These are phyloP conservation scores for Euglossa dilemma DNA, from an alignment of 1,140 invertebrate genomes.

Conservation along the genomic window DNA sequence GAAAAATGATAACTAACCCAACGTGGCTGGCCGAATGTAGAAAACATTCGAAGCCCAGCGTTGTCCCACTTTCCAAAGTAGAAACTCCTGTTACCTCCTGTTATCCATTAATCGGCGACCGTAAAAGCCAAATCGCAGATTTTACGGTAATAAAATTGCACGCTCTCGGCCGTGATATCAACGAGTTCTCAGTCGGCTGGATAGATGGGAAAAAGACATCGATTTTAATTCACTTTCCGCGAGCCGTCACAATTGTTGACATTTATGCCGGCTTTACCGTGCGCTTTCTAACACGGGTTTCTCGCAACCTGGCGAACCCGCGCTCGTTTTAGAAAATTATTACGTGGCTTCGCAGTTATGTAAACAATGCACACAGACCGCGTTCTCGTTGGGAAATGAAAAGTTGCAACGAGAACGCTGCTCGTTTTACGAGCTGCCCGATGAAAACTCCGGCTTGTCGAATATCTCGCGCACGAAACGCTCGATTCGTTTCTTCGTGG, in stretches of 20 bases:
- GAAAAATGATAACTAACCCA: not conserved
- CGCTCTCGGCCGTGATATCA: not conserved
- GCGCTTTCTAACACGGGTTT: slow-evolving; percentile 10
- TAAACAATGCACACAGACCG: not conserved
- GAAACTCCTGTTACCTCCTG: slow-evolving; percentile 23
- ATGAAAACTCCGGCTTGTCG: not conserved
- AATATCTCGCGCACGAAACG: not conserved
- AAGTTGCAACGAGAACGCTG: not conserved
- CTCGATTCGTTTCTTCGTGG: too few species aligned
- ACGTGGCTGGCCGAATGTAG: not conserved
- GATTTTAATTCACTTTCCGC: not conserved
- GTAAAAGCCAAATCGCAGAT: not conserved
- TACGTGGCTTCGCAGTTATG: slow-evolving; percentile 21
- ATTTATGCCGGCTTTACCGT: slow-evolving; percentile 20
- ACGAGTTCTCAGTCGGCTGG: not conserved
- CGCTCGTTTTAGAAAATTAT: slow-evolving; percentile 34
- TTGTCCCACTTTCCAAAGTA: slow-evolving; percentile 35
- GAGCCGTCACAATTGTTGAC: slow-evolving; percentile 22
- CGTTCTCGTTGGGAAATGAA: slow-evolving; percentile 12
- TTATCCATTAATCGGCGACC: slow-evolving; percentile 4
- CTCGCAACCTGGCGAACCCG: not conserved
- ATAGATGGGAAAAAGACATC: not conserved
- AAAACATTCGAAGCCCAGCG: not conserved
- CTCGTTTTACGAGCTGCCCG: not conserved
- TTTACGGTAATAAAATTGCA: slow-evolving; percentile 3